Base-by-base conservation (phyloP, 2,888 invertebrate genomes). In the Cinara cedri region DNA sequence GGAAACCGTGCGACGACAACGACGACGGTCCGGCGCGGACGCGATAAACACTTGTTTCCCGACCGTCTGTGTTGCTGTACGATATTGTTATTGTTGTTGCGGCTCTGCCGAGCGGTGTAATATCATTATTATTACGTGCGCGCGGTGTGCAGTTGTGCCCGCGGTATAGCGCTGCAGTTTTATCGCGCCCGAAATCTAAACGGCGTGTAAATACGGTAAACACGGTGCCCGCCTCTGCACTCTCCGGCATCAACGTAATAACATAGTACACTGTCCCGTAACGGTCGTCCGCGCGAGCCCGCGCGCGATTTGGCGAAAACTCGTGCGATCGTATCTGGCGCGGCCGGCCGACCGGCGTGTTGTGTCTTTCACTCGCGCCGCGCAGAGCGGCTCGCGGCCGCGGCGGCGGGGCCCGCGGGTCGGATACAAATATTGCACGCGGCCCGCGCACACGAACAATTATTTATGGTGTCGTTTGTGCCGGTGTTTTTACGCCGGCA, bases 401-500 rank as follows among this genome's bases (percentile, higher is more conserved):
- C 34, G 34, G 34, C 34, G 34, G 34, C 51, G 74, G 9, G 54
- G 9, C 54, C 62, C 62, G 60, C 63, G 51, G 51, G 74, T 55
- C 21, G 74, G 75, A 44, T 75, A 65, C 54, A 65, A 34, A 34
- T 34, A 34, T 34, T 34, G 34, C 6, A 34, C 34, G 6, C 34
- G 6, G 6, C 34, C 3, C 34, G 51, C 74, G 51, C 75, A 65
- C 65, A 54, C 75, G 65, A 74, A 63, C 75, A 55, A 75, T 75
- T 65, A 75, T 75, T 75, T 75, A 75, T 75, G 75, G 75, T 65
- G 75, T 75, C 65, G 63, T 75, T 65, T 65, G 75, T 65, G 65
- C n/a, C 54, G 54, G 44, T 54, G 51, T 65, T 74, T 63, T 51
- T 21, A 51, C 62, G 62, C 62, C 49, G 60, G 49, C 72, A n/a